phyloP scores from a whole-genome alignment of 2,113 vertebrate genomes.

The Polyodon spathula region DNA sequence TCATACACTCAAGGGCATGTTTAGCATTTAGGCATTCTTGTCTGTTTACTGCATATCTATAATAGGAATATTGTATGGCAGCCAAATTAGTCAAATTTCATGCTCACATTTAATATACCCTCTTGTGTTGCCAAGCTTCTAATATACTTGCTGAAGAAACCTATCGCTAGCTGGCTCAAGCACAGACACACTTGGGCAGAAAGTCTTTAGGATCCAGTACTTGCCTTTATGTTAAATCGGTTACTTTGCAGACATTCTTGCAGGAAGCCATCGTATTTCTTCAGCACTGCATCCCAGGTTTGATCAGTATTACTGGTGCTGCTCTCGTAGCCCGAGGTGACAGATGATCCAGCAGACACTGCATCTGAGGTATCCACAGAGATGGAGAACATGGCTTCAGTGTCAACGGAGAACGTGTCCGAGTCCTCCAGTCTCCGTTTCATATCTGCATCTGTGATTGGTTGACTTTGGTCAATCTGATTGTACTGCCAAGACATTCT shows the following conservation, averaged over 20 bases:
- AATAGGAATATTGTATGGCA: too few species aligned
- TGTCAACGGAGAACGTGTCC: slow-evolving; percentile 44
- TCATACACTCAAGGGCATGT: too few species aligned
- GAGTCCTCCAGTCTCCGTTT: slow-evolving; percentile 29
- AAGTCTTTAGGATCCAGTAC: slow-evolving; percentile 15
- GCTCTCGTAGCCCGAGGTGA: slow-evolving; percentile 69
- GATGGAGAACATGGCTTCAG: slow-evolving; percentile 41
- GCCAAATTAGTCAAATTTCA: too few species aligned
- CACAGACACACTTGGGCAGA: too few species aligned
- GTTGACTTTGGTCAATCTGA: not conserved
- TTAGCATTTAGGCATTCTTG: too few species aligned
- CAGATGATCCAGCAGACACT: slow-evolving; percentile 51
- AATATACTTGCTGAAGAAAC: too few species aligned
- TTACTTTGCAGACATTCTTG: slow-evolving; percentile 65
- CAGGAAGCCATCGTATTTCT: slow-evolving; percentile 63
- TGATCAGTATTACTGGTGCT: slow-evolving; percentile 41
- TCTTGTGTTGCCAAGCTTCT: too few species aligned
- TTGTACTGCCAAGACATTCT: not conserved
- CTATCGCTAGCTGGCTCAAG: too few species aligned
- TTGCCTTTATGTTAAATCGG: slow-evolving; percentile 62
- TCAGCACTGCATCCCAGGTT: slow-evolving; percentile 60
- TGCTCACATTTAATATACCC: too few species aligned
- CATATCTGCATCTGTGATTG: not conserved
- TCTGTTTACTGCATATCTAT: too few species aligned
- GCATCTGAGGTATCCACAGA: slow-evolving; percentile 49